phyloP scores from a whole-genome alignment of 2,113 vertebrate species.

The Tichodroma muraria region DNA sequence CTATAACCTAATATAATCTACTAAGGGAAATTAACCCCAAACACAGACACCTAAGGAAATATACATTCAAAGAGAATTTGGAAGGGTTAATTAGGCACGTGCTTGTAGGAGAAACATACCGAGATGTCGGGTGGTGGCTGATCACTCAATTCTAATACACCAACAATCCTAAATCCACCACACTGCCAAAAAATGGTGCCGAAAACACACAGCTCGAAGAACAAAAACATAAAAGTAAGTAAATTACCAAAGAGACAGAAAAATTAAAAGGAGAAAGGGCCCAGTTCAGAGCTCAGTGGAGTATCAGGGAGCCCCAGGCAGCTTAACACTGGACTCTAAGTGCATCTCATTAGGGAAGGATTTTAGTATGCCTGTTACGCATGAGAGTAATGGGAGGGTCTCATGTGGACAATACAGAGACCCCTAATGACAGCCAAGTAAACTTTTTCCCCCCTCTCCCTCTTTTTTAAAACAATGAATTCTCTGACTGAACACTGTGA shows the following conservation, averaged over 20 bases:
- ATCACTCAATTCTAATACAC: neutral
- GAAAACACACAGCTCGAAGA: neutral
- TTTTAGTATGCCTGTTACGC: neutral
- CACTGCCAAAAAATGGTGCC: neutral
- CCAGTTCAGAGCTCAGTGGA: neutral
- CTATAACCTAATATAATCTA: neutral
- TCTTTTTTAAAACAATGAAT: neutral
- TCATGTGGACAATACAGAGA: neutral
- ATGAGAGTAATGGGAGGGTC: neutral
- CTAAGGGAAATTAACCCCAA: neutral
- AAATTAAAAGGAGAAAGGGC: neutral
- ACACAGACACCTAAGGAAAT: neutral
- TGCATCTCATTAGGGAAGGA: neutral
- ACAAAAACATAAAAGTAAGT: neutral
- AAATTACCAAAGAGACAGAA: neutral
- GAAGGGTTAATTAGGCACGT: neutral
- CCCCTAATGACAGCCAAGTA: neutral
- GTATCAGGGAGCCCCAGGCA: neutral
- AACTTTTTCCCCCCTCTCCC: neutral
- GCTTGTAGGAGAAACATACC: neutral
- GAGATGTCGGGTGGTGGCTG: neutral
- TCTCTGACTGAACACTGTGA: neutral
- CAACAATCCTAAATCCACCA: neutral
- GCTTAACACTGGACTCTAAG: neutral
- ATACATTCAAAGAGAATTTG: neutral